These are phyloP conservation scores for Hipparchia semele DNA, from an alignment of 2,888 invertebrate species.

Conservation along the genomic window DNA sequence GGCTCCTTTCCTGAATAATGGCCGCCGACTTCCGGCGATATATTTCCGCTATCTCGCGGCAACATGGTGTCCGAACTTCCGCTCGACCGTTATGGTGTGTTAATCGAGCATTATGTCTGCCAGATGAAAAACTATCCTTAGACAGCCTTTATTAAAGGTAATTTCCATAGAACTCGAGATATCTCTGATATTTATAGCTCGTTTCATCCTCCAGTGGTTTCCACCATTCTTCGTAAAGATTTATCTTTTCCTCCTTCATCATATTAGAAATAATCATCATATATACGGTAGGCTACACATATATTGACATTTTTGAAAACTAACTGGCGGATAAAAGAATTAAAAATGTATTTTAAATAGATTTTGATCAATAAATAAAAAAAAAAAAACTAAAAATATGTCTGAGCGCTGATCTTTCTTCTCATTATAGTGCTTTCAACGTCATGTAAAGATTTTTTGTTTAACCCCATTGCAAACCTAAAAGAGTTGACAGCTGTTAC, in stretches of 20 bases:
- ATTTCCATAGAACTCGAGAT: slow-evolving; percentile 48
- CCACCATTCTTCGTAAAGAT: background rate
- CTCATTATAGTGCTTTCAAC: too few species aligned
- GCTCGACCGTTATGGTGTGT: slow-evolving; percentile 80
- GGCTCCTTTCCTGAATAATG: slow-evolving; percentile 78
- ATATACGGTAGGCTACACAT: background rate
- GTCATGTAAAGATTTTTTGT: too few species aligned
- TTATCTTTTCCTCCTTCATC: background rate
- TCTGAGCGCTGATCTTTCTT: too few species aligned
- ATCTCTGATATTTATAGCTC: slow-evolving; percentile 16
- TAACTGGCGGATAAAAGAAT: too few species aligned
- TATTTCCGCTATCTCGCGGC: slow-evolving; percentile 80
- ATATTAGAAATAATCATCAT: background rate
- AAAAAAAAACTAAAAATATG: too few species aligned
- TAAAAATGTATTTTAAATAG: too few species aligned
- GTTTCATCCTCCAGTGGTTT: background rate
- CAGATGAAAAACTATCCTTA: slow-evolving; percentile 74
- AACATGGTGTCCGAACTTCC: slow-evolving; percentile 75
- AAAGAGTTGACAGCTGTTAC: too few species aligned
- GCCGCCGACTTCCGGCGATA: slow-evolving; percentile 77
- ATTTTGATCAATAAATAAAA: too few species aligned
- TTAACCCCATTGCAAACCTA: too few species aligned
- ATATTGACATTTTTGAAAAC: too few species aligned
- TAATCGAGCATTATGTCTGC: slow-evolving; percentile 79
- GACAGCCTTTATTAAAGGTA: slow-evolving; percentile 52